Percentiles rank a stretch among this genome's conserved stretches.
phyloP scores from a whole-genome alignment of 2,797 vertebrate species.

The Huso huso region DNA sequence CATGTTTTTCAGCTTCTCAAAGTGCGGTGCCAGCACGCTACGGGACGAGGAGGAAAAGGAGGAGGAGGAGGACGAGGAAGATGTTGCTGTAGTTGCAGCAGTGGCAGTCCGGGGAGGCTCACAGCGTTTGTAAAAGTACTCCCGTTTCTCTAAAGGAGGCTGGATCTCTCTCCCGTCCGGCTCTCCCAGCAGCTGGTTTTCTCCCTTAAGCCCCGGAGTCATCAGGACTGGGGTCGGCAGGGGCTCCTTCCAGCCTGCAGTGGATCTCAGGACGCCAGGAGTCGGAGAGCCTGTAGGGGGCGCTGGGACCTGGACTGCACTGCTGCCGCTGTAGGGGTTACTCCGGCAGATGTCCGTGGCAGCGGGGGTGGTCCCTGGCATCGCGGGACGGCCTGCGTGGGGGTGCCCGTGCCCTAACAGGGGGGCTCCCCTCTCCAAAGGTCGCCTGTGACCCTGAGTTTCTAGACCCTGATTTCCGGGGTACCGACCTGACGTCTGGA shows the following conservation, averaged over 20 bases:
- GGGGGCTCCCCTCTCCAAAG: slow-evolving; percentile 20
- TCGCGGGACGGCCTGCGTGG: too few species aligned
- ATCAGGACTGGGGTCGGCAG: slow-evolving; percentile 15
- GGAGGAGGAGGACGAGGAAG: slow-evolving; percentile 24
- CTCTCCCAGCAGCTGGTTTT: slow-evolving; percentile 19
- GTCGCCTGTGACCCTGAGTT: slow-evolving; percentile 46
- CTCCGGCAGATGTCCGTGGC: slow-evolving; percentile 25
- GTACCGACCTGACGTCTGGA: slow-evolving; percentile 47
- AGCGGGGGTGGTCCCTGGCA: slow-evolving; percentile 22
- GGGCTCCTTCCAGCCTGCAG: slow-evolving; percentile 22
- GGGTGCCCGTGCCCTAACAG: slow-evolving; percentile 21
- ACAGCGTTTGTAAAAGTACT: not conserved
- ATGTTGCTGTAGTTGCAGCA: slow-evolving; percentile 21
- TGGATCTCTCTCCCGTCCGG: slow-evolving; percentile 29
- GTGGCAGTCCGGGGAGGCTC: not conserved
- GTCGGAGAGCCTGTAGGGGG: not conserved
- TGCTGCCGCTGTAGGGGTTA: not conserved
- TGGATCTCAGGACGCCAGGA: not conserved
- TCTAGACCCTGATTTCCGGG: slow-evolving; percentile 42
- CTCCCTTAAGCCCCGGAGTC: slow-evolving; percentile 39
- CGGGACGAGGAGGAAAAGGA: slow-evolving; percentile 41
- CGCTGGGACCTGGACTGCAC: not conserved
- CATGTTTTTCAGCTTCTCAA: slow-evolving; percentile 35
- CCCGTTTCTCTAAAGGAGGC: slow-evolving; percentile 18
- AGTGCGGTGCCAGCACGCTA: slow-evolving; percentile 23